A percentile compares a stretch with the other conserved stretches of the same genome.
Evolutionary conservation across 2,113 vertebrate genomes (phyloP).

Genomic region (Gadus macrocephalus): DNA sequence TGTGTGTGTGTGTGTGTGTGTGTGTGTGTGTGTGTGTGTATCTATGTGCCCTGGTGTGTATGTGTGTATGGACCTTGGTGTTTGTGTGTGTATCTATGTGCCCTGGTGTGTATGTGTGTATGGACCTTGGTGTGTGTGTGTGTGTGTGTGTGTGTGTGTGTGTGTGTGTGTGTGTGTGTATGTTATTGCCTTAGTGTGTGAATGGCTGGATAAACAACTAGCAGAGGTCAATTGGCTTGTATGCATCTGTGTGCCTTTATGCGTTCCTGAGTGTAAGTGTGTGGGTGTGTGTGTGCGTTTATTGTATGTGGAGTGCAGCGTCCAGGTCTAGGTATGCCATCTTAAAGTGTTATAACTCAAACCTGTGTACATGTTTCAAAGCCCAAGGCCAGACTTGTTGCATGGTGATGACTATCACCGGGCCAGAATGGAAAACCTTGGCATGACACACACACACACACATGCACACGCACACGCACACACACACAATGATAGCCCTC

Average conservation of each 20-base stretch:
- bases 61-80: no score
- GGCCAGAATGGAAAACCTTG: constrained; percentile 28
- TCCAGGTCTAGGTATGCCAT: constrained; percentile 21
- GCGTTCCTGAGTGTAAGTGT: not conserved
- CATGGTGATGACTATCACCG: not conserved
- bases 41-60: no score
- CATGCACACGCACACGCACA: not conserved
- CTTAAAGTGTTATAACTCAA: constrained; percentile 40
- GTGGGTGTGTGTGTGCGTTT: constrained; percentile 12
- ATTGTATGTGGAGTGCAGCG: constrained; percentile 40
- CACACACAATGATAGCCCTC: not conserved
- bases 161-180: no score
- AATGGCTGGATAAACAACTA: no score
- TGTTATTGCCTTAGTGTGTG: no score
- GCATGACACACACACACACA: not conserved
- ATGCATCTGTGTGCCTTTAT: constrained; percentile 11
- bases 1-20: no score
- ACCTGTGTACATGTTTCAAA: constrained; percentile 35
- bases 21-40: not conserved
- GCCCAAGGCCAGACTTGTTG: constrained; percentile 43
- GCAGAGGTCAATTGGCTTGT: not conserved
- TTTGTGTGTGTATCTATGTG: no score
- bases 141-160: no score
- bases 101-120: no score
- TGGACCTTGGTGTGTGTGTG: no score